Percentiles rank a stretch among this genome's conserved stretches.
Conservation (phyloP, 1,140 invertebrate genomes). For the Belonocnema kinseyi region DNA sequence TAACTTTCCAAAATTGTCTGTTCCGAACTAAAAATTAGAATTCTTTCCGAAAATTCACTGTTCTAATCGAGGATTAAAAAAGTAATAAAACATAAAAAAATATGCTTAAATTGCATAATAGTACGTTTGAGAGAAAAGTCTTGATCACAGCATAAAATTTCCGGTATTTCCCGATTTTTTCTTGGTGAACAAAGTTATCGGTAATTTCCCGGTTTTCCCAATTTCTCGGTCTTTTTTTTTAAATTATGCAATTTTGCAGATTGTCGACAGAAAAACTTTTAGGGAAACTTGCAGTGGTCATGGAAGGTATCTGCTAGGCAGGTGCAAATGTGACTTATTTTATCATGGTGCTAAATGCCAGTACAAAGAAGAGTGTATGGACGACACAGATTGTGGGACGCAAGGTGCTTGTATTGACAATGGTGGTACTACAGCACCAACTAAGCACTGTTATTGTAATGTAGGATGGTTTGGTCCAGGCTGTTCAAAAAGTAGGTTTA, state of each 20-base stretch:
- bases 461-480: slow-evolving; percentile 89
- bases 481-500: slow-evolving; percentile 84
- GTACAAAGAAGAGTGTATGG: slow-evolving; percentile 88
- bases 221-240: not conserved
- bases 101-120: too few relatives aligned
- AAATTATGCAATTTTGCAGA: slow-evolving; percentile 51
- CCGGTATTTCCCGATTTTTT: too few relatives aligned
- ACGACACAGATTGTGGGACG: slow-evolving; percentile 88
- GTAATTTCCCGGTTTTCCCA: too few relatives aligned
- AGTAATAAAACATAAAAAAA: too few relatives aligned
- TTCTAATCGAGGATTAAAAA: too few relatives aligned
- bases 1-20: too few relatives aligned
- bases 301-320: slow-evolving; percentile 84
- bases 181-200: too few relatives aligned
- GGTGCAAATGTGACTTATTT: slow-evolving; percentile 88
- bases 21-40: too few relatives aligned
- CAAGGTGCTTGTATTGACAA: slow-evolving; percentile 90
- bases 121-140: too few relatives aligned
- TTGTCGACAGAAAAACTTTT: slow-evolving; percentile 80
- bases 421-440: slow-evolving; percentile 86
- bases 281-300: slow-evolving; percentile 89
- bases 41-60: too few relatives aligned
- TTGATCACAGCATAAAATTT: too few relatives aligned
- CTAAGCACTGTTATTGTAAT: slow-evolving; percentile 92
- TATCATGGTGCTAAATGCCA: slow-evolving; percentile 90